A percentile compares a stretch with the other conserved stretches of the same genome.
These are phyloP conservation scores for Ylistrum balloti DNA, from an alignment of 1,140 invertebrate species.

Conservation along the genomic window DNA sequence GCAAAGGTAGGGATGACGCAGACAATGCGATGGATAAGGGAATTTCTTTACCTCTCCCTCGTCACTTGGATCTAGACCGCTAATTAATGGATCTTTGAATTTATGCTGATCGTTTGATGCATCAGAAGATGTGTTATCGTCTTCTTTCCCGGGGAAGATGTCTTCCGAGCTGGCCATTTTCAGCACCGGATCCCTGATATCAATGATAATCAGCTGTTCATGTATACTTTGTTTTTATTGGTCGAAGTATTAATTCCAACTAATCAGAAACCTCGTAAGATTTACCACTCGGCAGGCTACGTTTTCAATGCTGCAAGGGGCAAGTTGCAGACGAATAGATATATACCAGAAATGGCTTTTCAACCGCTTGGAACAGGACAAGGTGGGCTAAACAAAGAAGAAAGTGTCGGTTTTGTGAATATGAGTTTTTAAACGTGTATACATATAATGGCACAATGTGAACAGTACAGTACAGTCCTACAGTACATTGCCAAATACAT, in stretches of 20 bases:
- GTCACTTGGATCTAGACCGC: slow-evolving; percentile 75
- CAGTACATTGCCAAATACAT: too few species aligned
- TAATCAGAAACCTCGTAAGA: slow-evolving; percentile 48
- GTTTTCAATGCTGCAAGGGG: slow-evolving; percentile 46
- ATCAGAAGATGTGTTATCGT: slow-evolving; percentile 60
- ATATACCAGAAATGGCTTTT: slow-evolving; percentile 69
- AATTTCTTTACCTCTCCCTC: slow-evolving; percentile 70
- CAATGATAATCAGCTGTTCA: slow-evolving; percentile 18
- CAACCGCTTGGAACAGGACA: slow-evolving; percentile 71
- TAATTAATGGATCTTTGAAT: slow-evolving; percentile 78
- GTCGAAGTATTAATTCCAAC: not conserved
- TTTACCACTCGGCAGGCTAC: not conserved
- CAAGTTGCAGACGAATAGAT: not conserved
- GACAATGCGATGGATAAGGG: not conserved
- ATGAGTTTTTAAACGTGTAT: too few species aligned
- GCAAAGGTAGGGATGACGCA: slow-evolving; percentile 23
- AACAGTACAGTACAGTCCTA: too few species aligned
- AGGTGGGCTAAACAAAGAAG: too few species aligned
- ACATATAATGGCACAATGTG: too few species aligned
- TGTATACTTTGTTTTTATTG: slow-evolving; percentile 48
- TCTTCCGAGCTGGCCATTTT: slow-evolving; percentile 67
- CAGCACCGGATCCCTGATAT: slow-evolving; percentile 43
- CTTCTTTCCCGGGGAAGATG: slow-evolving; percentile 59
- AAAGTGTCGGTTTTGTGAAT: too few species aligned
- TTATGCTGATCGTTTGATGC: slow-evolving; percentile 66